A percentile compares a stretch with the other conserved stretches of the same genome.
Evolutionary conservation across 2,113 vertebrate genomes (phyloP).

Genomic region (Trinectes maculatus): DNA sequence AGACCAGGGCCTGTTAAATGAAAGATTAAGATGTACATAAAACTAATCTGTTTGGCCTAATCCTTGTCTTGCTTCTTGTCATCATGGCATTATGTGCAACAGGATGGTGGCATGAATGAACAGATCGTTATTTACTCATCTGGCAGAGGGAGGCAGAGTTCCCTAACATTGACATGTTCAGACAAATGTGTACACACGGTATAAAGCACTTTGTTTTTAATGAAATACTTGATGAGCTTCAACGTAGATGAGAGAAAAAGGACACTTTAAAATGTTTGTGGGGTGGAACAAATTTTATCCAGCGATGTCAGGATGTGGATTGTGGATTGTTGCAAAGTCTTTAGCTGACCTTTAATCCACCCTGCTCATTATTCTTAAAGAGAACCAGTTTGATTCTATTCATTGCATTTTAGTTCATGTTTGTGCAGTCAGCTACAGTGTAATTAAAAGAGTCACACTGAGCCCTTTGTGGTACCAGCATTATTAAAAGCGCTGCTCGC

Average conservation of each 20-base stretch:
- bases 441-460: not conserved
- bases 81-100: not conserved
- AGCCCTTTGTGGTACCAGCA: constrained; percentile 6
- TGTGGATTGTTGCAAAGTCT: not conserved
- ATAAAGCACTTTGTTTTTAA: not conserved
- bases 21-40: not conserved
- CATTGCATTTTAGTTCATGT: not conserved
- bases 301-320: not conserved
- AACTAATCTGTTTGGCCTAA: not conserved
- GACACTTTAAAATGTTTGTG: not conserved
- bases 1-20: constrained; percentile 3
- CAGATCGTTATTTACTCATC: constrained; percentile 27
- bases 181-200: not conserved
- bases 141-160: constrained; percentile 16
- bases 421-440: not conserved
- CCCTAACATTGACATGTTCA: not conserved
- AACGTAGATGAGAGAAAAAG: not conserved
- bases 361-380: no score
- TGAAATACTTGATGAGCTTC: not conserved
- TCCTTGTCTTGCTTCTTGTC: not conserved
- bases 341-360: no score
- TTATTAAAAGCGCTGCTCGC: constrained; percentile 5
- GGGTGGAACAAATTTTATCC: not conserved
- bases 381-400: no score
- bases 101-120: constrained; percentile 20